Conservation (phyloP, 2,888 invertebrate species). For the Elgonia sp. region DNA sequence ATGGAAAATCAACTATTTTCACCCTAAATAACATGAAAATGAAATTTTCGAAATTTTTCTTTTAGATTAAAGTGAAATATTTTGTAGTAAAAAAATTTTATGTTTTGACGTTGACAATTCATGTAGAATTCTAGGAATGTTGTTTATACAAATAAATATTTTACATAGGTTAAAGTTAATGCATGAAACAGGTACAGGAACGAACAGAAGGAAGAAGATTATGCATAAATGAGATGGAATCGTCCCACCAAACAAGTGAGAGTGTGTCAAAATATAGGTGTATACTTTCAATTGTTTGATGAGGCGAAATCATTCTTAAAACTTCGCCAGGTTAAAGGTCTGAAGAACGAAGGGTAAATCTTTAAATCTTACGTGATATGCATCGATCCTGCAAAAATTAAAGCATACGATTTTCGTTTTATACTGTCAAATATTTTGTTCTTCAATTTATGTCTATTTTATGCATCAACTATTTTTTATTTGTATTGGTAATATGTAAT, state of each 20-base stretch:
- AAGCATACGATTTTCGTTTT: too few relatives aligned
- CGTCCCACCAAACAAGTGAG: constrained; percentile 87
- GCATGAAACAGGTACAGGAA: constrained; percentile 29
- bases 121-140: too few relatives aligned
- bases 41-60: too few relatives aligned
- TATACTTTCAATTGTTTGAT: constrained; percentile 87
- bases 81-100: too few relatives aligned
- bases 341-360: constrained; percentile 15
- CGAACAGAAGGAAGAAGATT: constrained; percentile 36
- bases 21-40: too few relatives aligned
- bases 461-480: not conserved
- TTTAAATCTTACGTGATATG: not conserved
- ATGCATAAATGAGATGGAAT: constrained; percentile 83
- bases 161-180: not conserved
- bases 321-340: constrained; percentile 49
- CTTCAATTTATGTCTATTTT: not conserved
- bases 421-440: not conserved
- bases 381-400: too few relatives aligned
- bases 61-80: too few relatives aligned
- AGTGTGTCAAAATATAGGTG: constrained; percentile 86
- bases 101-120: too few relatives aligned
- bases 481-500: not conserved
- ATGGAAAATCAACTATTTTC: too few relatives aligned
- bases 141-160: not conserved
- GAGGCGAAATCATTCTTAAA: constrained; percentile 86